Evolutionary conservation across 2,113 vertebrate species (phyloP).

Genomic region (Hydrolagus affinis): DNA sequence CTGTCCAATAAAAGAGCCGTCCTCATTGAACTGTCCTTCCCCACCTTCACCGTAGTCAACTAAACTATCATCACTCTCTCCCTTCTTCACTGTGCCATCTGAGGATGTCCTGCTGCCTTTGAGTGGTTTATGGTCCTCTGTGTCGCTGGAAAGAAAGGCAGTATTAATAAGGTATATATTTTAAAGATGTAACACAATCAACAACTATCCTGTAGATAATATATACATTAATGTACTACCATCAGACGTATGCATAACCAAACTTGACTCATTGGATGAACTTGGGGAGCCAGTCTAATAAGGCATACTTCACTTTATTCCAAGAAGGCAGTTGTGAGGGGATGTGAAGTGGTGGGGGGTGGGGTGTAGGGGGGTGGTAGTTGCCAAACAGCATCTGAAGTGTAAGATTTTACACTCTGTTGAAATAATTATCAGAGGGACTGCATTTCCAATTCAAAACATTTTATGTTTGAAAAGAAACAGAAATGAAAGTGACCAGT

Average conservation of each 20-base stretch:
- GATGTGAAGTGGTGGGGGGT: no score
- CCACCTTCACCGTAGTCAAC: conserved; percentile 97
- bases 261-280: background rate
- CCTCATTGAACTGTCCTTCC: conserved; percentile 96
- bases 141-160: conserved; percentile 72
- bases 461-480: background rate
- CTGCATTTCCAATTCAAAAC: conserved; percentile 17
- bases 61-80: conserved; percentile 94
- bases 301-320: background rate
- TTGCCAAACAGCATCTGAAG: background rate
- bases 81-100: conserved; percentile 90
- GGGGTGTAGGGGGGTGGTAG: no score
- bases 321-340: no score
- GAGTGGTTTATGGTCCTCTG: conserved; percentile 92
- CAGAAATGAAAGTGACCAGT: conserved; percentile 12
- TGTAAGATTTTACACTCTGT: background rate
- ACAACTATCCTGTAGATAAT: conserved; percentile 38
- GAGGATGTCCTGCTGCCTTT: conserved; percentile 92
- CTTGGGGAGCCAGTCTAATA: background rate
- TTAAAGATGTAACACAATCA: conserved; percentile 55
- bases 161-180: conserved; percentile 53
- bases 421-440: background rate
- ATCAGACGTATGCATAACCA: background rate
- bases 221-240: background rate
- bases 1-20: conserved; percentile 96